Conservation (phyloP, 2,113 vertebrate species). For the Cryptomyrus ogoouensis region DNA sequence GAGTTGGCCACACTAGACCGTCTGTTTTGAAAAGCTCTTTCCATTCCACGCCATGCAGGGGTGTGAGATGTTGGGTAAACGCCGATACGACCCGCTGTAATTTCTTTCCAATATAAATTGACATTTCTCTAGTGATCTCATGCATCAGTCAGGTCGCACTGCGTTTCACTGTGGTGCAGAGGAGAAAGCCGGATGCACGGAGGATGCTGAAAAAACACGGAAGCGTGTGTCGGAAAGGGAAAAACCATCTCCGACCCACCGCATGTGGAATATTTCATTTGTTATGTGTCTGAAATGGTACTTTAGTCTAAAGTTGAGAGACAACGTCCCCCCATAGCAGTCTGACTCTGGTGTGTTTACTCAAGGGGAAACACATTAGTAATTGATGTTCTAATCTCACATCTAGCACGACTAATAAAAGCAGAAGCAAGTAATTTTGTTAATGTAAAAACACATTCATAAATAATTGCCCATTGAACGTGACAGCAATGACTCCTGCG, state of each 20-base stretch:
- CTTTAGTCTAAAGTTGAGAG: conserved; percentile 18
- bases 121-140: neutral
- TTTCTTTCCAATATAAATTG: neutral
- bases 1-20: neutral
- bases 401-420: conserved; percentile 22
- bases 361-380: conserved; percentile 24
- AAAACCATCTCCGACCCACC: neutral
- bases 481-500: neutral
- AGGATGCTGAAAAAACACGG: neutral
- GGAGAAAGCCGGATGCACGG: neutral
- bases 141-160: neutral
- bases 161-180: neutral
- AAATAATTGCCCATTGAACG: conserved; percentile 13
- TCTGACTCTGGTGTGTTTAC: conserved; percentile 25
- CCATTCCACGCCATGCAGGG: neutral
- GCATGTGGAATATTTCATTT: conserved; percentile 20
- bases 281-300: conserved; percentile 5
- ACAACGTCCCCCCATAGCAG: neutral
- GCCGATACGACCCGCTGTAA: neutral
- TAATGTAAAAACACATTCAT: conserved; percentile 22
- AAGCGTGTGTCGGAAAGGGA: neutral
- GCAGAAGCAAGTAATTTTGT: conserved; percentile 22
- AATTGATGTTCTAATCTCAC: conserved; percentile 25
- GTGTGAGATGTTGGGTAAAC: neutral
- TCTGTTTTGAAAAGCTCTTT: neutral